Percentiles rank a stretch among this genome's conserved stretches.
These are phyloP conservation scores for Babyrousa celebensis DNA, from an alignment of 2,797 vertebrate species.

Conservation along the genomic window DNA sequence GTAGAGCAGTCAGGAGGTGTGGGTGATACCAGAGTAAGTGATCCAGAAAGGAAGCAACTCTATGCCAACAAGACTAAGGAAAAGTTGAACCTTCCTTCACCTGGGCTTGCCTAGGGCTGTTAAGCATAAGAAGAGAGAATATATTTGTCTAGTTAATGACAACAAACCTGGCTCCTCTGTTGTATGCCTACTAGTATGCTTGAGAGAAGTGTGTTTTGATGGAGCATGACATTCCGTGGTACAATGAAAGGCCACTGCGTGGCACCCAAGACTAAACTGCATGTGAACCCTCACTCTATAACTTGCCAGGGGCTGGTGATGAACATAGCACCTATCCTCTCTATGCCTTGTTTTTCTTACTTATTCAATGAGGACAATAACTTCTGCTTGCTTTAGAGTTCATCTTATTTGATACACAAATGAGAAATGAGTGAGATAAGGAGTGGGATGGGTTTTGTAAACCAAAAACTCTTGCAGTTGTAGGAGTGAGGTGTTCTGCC, in stretches of 20 bases:
- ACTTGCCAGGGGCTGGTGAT: too few species aligned
- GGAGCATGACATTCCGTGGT: fast-evolving
- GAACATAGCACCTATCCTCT: neutral
- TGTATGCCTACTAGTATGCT: neutral
- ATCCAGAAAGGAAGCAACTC: too few species aligned
- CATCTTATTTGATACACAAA: conserved; percentile 9
- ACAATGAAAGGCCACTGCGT: fast-evolving
- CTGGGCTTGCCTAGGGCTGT: neutral
- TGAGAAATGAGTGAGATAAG: neutral
- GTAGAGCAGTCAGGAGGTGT: neutral
- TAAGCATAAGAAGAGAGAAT: neutral
- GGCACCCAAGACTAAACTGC: neutral
- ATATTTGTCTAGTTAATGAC: neutral
- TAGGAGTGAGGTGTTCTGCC: neutral
- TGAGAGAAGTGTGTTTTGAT: neutral
- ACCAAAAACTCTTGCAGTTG: neutral
- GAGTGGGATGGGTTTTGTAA: neutral
- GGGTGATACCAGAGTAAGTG: neutral
- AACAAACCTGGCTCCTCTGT: neutral
- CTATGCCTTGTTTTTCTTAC: neutral
- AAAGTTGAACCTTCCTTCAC: neutral
- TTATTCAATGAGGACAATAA: neutral
- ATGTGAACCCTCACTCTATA: too few species aligned
- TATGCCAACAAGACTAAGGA: neutral
- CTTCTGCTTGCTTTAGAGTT: neutral